phyloP scores from a whole-genome alignment of 2,113 vertebrate genomes.

The Tricholaema leucomelas region DNA sequence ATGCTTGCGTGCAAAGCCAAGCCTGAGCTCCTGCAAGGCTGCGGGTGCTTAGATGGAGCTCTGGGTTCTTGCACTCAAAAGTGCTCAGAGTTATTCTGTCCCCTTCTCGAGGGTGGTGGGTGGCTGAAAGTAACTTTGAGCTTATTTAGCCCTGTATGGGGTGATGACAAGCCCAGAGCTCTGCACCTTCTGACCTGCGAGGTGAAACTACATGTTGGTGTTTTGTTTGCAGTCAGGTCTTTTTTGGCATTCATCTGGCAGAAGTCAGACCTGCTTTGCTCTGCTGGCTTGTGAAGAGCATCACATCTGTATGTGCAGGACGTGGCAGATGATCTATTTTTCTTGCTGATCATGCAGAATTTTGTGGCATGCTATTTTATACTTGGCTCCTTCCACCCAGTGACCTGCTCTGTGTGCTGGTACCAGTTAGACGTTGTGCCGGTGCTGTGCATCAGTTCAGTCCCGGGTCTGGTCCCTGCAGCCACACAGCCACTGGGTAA shows the following conservation, averaged over 20 bases:
- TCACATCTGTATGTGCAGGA: not conserved
- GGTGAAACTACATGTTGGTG: not conserved
- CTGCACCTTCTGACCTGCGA: not conserved
- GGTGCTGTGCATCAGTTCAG: not conserved
- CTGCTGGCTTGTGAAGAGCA: too few species aligned
- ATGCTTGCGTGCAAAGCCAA: not conserved
- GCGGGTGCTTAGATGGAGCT: not conserved
- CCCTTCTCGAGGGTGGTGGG: not conserved
- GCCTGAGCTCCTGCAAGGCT: not conserved
- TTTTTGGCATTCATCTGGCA: not conserved
- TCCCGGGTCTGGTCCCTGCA: not conserved
- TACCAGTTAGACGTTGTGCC: not conserved
- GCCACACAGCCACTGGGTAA: not conserved
- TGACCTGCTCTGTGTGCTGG: fast-evolving
- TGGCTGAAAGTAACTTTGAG: not conserved
- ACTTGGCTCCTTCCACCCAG: not conserved
- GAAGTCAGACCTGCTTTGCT: not conserved
- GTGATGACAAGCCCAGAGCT: not conserved
- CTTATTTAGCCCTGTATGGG: not conserved
- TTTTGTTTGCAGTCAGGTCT: not conserved
- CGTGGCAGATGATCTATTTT: not conserved
- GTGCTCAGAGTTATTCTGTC: not conserved
- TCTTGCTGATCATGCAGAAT: not conserved
- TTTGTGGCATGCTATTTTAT: not conserved
- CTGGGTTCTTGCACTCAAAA: fast-evolving